These are phyloP conservation scores for Artemisiospiza belli DNA, from an alignment of 2,113 vertebrate species.

Conservation along the genomic window DNA sequence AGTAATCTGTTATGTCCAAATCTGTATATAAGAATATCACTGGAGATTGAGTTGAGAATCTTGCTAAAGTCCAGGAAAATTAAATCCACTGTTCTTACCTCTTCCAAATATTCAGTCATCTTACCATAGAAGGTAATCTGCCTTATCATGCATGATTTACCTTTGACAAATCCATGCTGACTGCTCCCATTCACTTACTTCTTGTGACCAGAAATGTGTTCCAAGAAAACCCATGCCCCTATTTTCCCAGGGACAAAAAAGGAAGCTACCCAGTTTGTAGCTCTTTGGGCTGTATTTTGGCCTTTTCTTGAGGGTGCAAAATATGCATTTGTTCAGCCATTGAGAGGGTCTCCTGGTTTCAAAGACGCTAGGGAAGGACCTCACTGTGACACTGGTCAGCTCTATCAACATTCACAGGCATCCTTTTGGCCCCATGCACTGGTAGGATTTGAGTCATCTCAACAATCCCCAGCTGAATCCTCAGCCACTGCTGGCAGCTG, in stretches of 20 bases:
- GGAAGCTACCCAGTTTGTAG: background rate
- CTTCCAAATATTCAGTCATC: background rate
- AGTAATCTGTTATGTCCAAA: background rate
- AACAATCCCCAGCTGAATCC: background rate
- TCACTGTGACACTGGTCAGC: background rate
- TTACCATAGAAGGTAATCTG: background rate
- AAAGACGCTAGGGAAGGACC: background rate
- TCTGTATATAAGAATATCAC: background rate
- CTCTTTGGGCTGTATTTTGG: background rate
- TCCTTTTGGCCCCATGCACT: background rate
- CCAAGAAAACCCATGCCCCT: background rate
- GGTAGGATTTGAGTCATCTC: background rate
- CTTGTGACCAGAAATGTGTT: background rate
- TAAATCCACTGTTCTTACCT: background rate
- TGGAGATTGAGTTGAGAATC: background rate
- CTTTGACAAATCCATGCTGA: background rate
- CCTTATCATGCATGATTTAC: background rate
- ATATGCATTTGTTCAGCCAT: background rate
- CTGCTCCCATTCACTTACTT: background rate
- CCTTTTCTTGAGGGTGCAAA: background rate
- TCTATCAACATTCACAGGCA: background rate
- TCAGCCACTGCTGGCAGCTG: background rate
- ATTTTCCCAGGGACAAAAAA: background rate
- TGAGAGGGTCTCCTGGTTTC: background rate
- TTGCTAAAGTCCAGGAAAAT: background rate